These are phyloP conservation scores for Drepana arcuata DNA, from an alignment of 1,140 invertebrate species.

Conservation along the genomic window DNA sequence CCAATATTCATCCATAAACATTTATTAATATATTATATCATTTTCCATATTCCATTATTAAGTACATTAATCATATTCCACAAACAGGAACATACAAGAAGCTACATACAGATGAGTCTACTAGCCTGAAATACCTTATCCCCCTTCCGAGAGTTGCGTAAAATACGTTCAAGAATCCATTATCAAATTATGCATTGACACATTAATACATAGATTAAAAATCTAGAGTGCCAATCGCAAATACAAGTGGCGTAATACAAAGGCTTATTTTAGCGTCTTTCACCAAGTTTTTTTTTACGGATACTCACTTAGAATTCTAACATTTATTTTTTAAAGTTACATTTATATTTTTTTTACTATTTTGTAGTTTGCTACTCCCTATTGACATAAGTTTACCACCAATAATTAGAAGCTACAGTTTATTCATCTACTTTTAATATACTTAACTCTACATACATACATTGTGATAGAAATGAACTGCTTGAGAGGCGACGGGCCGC, in stretches of 20 bases:
- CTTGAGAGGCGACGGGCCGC: slow-evolving; percentile 26
- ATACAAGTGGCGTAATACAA: slow-evolving; percentile 52
- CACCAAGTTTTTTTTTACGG: slow-evolving; percentile 64
- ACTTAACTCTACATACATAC: slow-evolving; percentile 71
- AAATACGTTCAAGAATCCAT: slow-evolving; percentile 54
- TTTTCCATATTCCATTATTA: slow-evolving; percentile 65
- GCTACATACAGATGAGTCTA: slow-evolving; percentile 63
- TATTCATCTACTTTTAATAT: slow-evolving; percentile 48
- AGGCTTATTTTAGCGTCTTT: slow-evolving; percentile 66
- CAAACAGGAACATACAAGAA: slow-evolving; percentile 52
- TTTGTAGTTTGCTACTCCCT: slow-evolving; percentile 54
- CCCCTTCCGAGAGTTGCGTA: slow-evolving; percentile 54
- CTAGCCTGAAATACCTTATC: slow-evolving; percentile 57
- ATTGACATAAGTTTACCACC: slow-evolving; percentile 71
- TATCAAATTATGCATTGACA: slow-evolving; percentile 55
- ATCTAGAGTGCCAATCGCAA: slow-evolving; percentile 69
- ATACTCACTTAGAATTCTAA: slow-evolving; percentile 62
- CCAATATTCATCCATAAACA: slow-evolving; percentile 65
- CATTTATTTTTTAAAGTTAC: slow-evolving; percentile 58
- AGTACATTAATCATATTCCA: slow-evolving; percentile 54
- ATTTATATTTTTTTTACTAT: slow-evolving; percentile 51
- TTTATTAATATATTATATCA: slow-evolving; percentile 67
- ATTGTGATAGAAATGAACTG: slow-evolving; percentile 53
- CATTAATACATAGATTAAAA: slow-evolving; percentile 48
- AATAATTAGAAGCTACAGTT: slow-evolving; percentile 53